Conservation (phyloP, 2,113 vertebrate species). For the Pavo muticus region DNA sequence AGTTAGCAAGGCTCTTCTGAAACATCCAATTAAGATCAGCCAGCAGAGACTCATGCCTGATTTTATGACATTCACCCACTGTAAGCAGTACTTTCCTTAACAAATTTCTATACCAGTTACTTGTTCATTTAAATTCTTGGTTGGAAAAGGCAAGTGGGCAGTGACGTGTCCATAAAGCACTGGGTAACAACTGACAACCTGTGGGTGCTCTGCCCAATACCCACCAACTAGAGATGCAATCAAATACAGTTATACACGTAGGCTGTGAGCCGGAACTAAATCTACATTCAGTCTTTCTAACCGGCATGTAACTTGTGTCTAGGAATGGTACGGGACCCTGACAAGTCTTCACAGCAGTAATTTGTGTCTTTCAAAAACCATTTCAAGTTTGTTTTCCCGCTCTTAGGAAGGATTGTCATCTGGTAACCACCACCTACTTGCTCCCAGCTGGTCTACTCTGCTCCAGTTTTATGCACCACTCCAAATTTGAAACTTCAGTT, state of each 20-base stretch:
- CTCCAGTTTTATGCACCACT: neutral
- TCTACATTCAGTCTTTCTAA: neutral
- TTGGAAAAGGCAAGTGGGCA: neutral
- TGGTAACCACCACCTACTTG: fast-evolving
- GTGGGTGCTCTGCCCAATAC: neutral
- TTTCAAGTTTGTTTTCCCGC: neutral
- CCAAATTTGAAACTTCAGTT: neutral
- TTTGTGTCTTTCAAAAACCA: neutral
- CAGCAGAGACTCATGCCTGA: neutral
- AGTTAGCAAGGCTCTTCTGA: neutral
- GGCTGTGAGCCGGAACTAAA: neutral
- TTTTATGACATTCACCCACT: neutral
- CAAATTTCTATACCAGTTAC: neutral
- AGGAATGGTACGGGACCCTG: too few species aligned
- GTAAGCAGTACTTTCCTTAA: neutral
- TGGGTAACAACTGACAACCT: neutral
- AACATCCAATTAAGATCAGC: neutral
- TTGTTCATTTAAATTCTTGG: neutral
- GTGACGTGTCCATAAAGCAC: neutral
- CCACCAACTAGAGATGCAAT: neutral
- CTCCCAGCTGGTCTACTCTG: neutral
- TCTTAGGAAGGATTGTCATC: neutral
- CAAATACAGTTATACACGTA: neutral
- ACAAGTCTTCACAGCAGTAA: neutral
- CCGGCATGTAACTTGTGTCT: neutral